These are phyloP conservation scores for Gorsachius goisagi DNA, from an alignment of 2,113 vertebrate species.

Conservation along the genomic window DNA sequence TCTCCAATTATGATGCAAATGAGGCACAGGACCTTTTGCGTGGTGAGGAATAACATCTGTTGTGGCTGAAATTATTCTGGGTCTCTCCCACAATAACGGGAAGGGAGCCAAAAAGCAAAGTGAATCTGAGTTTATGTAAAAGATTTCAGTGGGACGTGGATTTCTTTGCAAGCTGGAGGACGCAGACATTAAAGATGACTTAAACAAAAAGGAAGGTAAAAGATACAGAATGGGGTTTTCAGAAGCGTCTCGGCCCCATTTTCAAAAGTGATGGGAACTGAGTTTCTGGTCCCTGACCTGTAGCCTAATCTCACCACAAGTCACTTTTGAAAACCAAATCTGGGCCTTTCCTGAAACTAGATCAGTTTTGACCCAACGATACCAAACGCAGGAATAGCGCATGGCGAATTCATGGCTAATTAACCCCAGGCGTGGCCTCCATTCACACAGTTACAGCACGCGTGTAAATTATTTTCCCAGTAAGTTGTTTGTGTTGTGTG, in stretches of 20 bases:
- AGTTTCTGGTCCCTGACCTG: not conserved
- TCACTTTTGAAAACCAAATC: not conserved
- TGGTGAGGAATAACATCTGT: not conserved
- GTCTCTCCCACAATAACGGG: not conserved
- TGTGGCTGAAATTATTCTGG: not conserved
- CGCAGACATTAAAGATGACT: not conserved
- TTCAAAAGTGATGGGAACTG: not conserved
- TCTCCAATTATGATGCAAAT: not conserved
- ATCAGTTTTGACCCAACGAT: not conserved
- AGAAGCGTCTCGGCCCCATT: not conserved
- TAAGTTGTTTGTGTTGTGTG: not conserved
- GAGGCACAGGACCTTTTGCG: not conserved
- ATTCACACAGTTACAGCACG: not conserved
- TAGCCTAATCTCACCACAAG: not conserved
- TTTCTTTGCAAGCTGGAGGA: not conserved
- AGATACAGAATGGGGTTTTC: not conserved
- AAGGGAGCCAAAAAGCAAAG: not conserved
- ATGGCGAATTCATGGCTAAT: accelerated
- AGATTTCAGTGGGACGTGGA: not conserved
- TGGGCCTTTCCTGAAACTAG: not conserved
- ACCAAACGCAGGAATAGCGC: accelerated
- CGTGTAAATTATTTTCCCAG: not conserved
- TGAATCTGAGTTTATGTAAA: not conserved
- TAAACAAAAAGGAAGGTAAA: not conserved
- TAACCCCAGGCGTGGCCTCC: not conserved